These are phyloP conservation scores for Callosobruchus maculatus DNA, from an alignment of 2,888 invertebrate genomes.

Conservation along the genomic window DNA sequence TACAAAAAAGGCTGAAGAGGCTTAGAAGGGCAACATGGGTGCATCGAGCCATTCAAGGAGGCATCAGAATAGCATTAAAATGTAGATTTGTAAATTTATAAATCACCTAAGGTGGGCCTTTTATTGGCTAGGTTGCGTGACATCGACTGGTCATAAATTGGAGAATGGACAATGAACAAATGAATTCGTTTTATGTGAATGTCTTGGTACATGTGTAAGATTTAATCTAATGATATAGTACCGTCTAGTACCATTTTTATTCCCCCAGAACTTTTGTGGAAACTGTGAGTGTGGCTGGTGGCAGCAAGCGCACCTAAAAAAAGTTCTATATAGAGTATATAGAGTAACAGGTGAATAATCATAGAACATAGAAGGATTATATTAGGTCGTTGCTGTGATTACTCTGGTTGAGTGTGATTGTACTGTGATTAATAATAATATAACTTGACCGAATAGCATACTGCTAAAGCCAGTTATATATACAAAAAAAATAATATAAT, in stretches of 20 bases:
- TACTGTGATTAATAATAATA: too few species aligned
- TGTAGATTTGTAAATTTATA: not conserved
- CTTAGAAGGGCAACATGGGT: not conserved
- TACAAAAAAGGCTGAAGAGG: not conserved
- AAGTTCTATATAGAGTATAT: too few species aligned
- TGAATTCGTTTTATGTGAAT: not conserved
- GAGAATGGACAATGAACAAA: not conserved
- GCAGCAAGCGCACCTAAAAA: too few species aligned
- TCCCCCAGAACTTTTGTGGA: too few species aligned
- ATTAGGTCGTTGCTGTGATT: too few species aligned
- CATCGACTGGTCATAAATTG: not conserved
- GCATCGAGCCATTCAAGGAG: not conserved
- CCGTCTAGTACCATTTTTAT: not conserved
- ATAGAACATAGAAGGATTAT: too few species aligned
- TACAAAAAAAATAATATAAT: too few species aligned
- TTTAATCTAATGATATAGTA: not conserved
- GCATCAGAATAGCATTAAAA: not conserved
- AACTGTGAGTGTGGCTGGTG: too few species aligned
- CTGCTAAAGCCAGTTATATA: too few species aligned
- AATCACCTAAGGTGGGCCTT: not conserved
- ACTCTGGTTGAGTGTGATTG: too few species aligned
- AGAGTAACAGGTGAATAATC: too few species aligned
- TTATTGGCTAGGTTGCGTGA: not conserved
- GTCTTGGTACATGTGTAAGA: not conserved
- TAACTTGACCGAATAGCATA: too few species aligned